phyloP scores from a whole-genome alignment of 2,888 invertebrate genomes.

The Halictus ligatus region DNA sequence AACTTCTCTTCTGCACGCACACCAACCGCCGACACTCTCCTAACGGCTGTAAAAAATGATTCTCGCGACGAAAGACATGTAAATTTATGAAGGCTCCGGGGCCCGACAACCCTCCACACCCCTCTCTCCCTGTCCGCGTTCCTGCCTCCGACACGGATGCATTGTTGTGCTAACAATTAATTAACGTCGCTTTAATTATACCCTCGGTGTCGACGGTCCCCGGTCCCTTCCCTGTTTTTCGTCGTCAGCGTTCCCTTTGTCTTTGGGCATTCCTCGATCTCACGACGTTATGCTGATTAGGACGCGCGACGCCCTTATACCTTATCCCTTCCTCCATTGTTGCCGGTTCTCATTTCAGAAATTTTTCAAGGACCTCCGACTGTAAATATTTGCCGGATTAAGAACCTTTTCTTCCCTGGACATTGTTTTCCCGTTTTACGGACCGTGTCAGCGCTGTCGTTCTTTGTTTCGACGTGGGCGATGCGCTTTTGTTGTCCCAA shows the following conservation, averaged over 20 bases:
- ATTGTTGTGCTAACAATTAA: constrained; percentile 81
- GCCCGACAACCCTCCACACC: constrained; percentile 51
- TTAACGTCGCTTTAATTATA: constrained; percentile 79
- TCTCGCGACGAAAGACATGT: constrained; percentile 82
- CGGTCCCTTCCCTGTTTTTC: constrained; percentile 1
- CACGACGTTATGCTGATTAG: constrained; percentile 59
- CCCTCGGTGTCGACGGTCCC: constrained; percentile 45
- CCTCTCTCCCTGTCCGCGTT: constrained; percentile 9
- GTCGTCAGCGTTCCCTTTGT: constrained; percentile 24
- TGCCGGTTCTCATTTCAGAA: not conserved
- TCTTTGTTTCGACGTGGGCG: constrained; percentile 21
- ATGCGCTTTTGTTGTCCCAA: constrained; percentile 39
- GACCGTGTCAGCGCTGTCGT: not conserved
- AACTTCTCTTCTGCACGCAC: constrained; percentile 61
- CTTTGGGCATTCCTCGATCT: constrained; percentile 35
- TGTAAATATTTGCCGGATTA: constrained; percentile 23
- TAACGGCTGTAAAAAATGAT: constrained; percentile 82
- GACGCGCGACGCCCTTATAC: constrained; percentile 14
- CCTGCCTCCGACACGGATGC: constrained; percentile 65
- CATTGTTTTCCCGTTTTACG: constrained; percentile 48
- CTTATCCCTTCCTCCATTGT: constrained; percentile 4
- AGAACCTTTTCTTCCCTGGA: constrained; percentile 19
- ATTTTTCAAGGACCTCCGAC: not conserved
- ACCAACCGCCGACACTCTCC: constrained; percentile 65
- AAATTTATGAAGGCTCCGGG: constrained; percentile 82